Evolutionary conservation across 1,140 invertebrate species (phyloP), one percentile per base, ranked within the genome.

Genomic region (Papilio machaon): DNA sequence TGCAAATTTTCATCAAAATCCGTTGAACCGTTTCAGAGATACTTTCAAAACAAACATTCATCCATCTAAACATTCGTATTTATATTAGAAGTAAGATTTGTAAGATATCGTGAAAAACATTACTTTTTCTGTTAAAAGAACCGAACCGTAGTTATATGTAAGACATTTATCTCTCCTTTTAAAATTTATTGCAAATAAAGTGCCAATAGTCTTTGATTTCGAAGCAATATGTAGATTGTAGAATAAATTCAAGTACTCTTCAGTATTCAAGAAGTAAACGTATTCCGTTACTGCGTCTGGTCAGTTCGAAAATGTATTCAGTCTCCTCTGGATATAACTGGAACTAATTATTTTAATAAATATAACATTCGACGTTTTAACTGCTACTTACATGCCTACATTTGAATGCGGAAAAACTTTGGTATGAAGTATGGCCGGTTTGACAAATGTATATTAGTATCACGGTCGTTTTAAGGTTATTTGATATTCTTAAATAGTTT

Each of bases 181-280:
- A 1, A 73, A 17, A 73, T 47, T 73, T 46, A 73, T 46, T 73
- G 17, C 17, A 19, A 52, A 76, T 54, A 76, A 46, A 52, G 43
- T 76, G n/a, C 43, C 74, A 17, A 76, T 76, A 52, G 74, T 47
- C 74, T 49, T n/a, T 23, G 74, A 76, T 54, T 19, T 49, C 46
- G 4, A n/a, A 19, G n/a, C 23, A 35, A 76, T 49, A 52, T 52
- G 74, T 76, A 76, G 9, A 76, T 54, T 43, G 70, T 43, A 76
- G 49, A 76, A 76, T 52, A 19, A 76, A 76, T 47, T 49, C 46
- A 10, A 76, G 23, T 23, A 76, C 43, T 76, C 74, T 52, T 76
- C 74, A 8, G 74, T 76, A 76, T 76, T 76, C 74, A 76, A 76
- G 74, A 76, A 17, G 74, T 76, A 76, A 76, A 76, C 74, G 47